Base-by-base conservation (phyloP, 2,888 invertebrate species). In the Sarcophaga rosellei region DNA sequence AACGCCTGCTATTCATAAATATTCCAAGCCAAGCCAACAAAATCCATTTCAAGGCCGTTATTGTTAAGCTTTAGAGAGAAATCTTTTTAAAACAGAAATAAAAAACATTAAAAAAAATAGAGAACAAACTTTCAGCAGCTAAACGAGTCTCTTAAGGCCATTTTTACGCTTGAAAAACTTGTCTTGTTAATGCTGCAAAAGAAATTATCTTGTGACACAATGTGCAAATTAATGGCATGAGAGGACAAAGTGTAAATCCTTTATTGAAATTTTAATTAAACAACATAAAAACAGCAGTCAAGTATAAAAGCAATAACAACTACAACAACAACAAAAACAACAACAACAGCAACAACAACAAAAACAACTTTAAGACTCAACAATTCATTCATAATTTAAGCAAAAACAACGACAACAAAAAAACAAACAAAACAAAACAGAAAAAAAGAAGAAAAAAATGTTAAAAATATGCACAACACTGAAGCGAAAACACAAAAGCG, bases 251-350 rank as follows among this genome's bases (percentile, higher is more conserved):
- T 70, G 72, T 72, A 77, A 77, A 72, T 35, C 65, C 65, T 77
- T 70, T 77, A 68, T 61, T 72, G 47, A 72, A 72, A 82, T 77
- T 73, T 82, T 82, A 82, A 77, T 77, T 77, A 82, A 77, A 59
- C 59, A 47, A 12, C 35, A 44, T 44, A 63, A 25, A 72, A 62
- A 4, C 6, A 47, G 35, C 20, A 5, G 0, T 35, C 53, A 53
- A 53, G 17, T 59, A 82, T 76, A 53, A 17, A 73, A 77, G 66
- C 57, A 59, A 15, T 15, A 66, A 53, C 70, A 12, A 4, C 21
- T 59, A 66, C 23, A 65, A 53, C 45, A 72, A 77, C 66, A 70
- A 11, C 17, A 21, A 45, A 62, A 63, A n/a, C 21, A 47, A 45
- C 63, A 12, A 4, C 1, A 44, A 11, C 2, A 53, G 4, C 53